These are phyloP conservation scores for Athripsodes cinereus DNA, from an alignment of 2,888 invertebrate species.

Conservation along the genomic window DNA sequence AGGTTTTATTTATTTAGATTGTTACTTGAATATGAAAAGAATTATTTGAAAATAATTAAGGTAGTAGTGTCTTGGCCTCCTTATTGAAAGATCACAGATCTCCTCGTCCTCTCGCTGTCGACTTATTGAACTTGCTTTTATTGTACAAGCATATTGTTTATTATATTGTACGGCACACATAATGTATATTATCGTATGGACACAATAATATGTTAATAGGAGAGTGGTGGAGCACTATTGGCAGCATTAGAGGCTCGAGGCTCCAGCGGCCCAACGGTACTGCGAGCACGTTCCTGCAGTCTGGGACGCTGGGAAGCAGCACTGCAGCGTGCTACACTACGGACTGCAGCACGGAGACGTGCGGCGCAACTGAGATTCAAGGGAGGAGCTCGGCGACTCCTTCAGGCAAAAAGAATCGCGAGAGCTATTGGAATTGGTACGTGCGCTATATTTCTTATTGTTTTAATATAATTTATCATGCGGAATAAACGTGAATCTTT, in stretches of 20 bases:
- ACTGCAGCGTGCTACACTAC: conserved; percentile 18
- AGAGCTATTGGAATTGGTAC: conserved; percentile 23
- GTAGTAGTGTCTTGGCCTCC: too few species aligned
- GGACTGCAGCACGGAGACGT: conserved; percentile 19
- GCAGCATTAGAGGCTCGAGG: conserved; percentile 20
- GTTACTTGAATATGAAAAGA: too few species aligned
- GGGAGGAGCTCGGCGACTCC: conserved; percentile 20
- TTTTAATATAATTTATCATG: too few species aligned
- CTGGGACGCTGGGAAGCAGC: conserved; percentile 23
- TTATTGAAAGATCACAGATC: too few species aligned
- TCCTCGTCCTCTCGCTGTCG: too few species aligned
- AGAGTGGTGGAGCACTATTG: conserved; percentile 31
- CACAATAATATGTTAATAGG: conserved; percentile 30
- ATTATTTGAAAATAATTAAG: too few species aligned
- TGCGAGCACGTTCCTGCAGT: conserved; percentile 18
- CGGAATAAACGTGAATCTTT: too few species aligned
- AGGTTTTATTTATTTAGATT: too few species aligned
- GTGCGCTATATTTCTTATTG: too few species aligned
- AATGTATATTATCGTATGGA: not conserved
- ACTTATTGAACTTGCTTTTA: not conserved
- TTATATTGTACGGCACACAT: too few species aligned
- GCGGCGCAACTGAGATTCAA: conserved; percentile 20
- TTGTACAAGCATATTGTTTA: too few species aligned
- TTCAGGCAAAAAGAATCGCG: conserved; percentile 23
- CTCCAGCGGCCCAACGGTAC: conserved; percentile 16